Percentiles rank a stretch among this genome's conserved stretches.
phyloP scores from a whole-genome alignment of 2,797 vertebrate species.

The Onychomys torridus region DNA sequence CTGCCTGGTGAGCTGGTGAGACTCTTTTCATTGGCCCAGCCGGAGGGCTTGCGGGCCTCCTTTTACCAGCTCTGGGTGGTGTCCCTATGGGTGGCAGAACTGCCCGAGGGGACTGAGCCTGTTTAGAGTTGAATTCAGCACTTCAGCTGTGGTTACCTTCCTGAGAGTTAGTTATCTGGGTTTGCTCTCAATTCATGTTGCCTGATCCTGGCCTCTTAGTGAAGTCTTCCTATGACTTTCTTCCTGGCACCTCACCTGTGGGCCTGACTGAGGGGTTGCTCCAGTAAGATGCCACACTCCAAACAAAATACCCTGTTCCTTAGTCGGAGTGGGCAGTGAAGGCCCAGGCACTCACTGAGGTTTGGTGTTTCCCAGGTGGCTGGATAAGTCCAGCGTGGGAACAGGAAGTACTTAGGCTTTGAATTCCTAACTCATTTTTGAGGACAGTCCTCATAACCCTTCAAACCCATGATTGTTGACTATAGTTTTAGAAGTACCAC shows the following conservation, averaged over 20 bases:
- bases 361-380: background rate
- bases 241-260: background rate
- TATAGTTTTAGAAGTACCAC: background rate
- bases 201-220: background rate
- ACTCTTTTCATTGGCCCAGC: background rate
- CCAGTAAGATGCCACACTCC: background rate
- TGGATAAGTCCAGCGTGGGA: background rate
- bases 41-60: background rate
- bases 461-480: background rate
- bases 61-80: background rate
- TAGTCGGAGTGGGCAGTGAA: background rate
- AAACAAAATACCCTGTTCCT: background rate
- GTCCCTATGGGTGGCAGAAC: background rate
- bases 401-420: background rate
- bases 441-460: background rate
- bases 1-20: background rate
- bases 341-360: background rate
- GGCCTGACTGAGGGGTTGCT: background rate
- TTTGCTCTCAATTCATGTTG: background rate
- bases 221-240: background rate
- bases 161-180: background rate
- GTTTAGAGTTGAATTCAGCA: constrained; percentile 4
- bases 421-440: background rate
- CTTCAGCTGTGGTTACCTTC: background rate
- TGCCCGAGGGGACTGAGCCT: background rate